These are phyloP conservation scores for Zele albiditarsus DNA, from an alignment of 2,888 invertebrate genomes.

Conservation along the genomic window DNA sequence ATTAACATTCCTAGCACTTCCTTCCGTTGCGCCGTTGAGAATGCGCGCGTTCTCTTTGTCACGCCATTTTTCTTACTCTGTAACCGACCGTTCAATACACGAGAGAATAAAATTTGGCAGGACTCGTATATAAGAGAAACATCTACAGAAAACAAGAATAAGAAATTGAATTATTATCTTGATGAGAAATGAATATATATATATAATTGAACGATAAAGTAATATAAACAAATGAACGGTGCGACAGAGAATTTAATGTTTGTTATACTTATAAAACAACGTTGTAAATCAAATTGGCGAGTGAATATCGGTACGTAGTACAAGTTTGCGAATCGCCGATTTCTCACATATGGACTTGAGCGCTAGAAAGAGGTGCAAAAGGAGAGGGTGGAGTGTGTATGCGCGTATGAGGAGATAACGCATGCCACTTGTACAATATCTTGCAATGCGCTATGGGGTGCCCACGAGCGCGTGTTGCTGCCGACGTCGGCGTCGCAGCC, in stretches of 20 bases:
- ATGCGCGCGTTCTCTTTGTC: conserved; percentile 44
- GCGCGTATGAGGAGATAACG: conserved; percentile 43
- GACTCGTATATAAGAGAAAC: neutral
- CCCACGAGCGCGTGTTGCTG: conserved; percentile 50
- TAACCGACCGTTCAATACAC: conserved; percentile 14
- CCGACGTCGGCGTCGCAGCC: conserved; percentile 47
- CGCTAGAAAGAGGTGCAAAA: conserved; percentile 35
- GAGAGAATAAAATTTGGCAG: conserved; percentile 2
- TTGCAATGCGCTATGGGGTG: conserved; percentile 52
- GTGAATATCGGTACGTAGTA: conserved; percentile 49
- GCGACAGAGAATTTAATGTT: conserved; percentile 48
- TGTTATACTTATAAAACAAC: conserved; percentile 33
- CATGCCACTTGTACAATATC: conserved; percentile 45
- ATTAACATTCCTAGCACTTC: conserved; percentile 70
- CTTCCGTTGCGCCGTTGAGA: conserved; percentile 56
- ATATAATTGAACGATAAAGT: conserved; percentile 30
- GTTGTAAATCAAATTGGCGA: conserved; percentile 52
- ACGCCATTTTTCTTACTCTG: conserved; percentile 23
- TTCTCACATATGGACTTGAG: conserved; percentile 49
- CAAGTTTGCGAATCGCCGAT: conserved; percentile 53
- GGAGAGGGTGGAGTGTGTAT: conserved; percentile 8
- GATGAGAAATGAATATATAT: neutral
- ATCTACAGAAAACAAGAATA: neutral
- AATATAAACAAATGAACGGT: conserved; percentile 41
- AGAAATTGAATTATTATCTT: neutral